These are phyloP conservation scores for Steinernema feltiae DNA, from an alignment of 1,140 invertebrate species.

Conservation along the genomic window DNA sequence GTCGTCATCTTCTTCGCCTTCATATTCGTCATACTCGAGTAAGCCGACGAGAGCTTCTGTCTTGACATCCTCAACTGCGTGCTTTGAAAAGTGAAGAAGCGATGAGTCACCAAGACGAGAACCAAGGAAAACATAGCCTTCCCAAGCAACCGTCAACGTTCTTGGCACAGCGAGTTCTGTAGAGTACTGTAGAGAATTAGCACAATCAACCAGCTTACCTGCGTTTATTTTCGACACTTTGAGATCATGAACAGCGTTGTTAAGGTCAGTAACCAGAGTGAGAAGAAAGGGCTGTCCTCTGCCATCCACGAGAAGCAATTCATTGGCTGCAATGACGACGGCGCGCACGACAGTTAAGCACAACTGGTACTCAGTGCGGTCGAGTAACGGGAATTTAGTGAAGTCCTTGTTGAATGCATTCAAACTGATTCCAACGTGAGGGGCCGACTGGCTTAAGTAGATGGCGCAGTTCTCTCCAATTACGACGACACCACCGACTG, in stretches of 20 bases:
- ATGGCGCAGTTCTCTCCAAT: constrained; percentile 59
- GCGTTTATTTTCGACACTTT: constrained; percentile 6
- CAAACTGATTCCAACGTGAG: constrained; percentile 87
- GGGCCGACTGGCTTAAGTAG: constrained; percentile 77
- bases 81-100: constrained; percentile 73
- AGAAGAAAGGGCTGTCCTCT: neutral
- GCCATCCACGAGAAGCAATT: neutral
- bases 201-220: neutral
- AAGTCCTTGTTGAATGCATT: constrained; percentile 81
- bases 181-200: constrained; percentile 15
- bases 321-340: neutral
- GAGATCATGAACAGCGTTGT: neutral
- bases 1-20: constrained; percentile 17
- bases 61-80: constrained; percentile 17
- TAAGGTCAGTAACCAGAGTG: neutral
- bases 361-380: constrained; percentile 1
- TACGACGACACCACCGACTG: constrained; percentile 47
- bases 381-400: constrained; percentile 62
- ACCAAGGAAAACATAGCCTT: constrained; percentile 88
- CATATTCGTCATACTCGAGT: constrained; percentile 8
- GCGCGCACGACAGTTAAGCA: neutral
- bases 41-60: constrained; percentile 4
- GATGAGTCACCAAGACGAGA: constrained; percentile 93
- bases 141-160: constrained; percentile 76
- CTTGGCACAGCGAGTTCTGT: constrained; percentile 73